Percentiles rank a stretch among this genome's conserved stretches.
phyloP scores from a whole-genome alignment of 2,888 invertebrate genomes.

The Thymelicus lineola region DNA sequence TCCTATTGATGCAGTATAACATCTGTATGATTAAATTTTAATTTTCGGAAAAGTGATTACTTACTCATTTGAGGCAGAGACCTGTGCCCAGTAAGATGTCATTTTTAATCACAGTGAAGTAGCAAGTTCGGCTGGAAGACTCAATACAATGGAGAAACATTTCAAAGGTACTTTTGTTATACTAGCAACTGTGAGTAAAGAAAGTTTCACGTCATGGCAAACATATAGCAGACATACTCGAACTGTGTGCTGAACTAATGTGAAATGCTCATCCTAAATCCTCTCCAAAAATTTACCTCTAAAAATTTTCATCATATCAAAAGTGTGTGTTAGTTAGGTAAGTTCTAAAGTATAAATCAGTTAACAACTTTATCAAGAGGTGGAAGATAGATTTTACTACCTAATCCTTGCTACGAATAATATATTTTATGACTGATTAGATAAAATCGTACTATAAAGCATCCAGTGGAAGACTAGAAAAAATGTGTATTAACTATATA shows the following conservation, averaged over 20 bases:
- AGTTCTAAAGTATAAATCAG: no score
- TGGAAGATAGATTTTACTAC: no score
- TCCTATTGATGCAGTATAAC: no score
- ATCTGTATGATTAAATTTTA: no score
- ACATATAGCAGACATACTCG: neutral
- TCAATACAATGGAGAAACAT: constrained; percentile 11
- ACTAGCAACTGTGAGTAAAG: neutral
- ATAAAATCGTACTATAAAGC: no score
- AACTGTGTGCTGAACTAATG: neutral
- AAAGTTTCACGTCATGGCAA: neutral
- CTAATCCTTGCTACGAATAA: no score
- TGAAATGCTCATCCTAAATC: neutral
- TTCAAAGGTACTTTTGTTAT: constrained; percentile 22
- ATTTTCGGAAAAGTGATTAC: no score
- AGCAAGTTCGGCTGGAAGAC: constrained; percentile 15
- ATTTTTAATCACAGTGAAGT: constrained; percentile 22
- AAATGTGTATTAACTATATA: neutral
- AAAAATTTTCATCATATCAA: no score
- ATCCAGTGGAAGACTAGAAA: neutral
- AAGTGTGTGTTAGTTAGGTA: no score
- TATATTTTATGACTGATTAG: no score
- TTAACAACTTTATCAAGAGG: no score
- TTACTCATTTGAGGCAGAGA: neutral
- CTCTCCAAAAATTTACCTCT: neutral
- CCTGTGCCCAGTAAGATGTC: neutral